A percentile compares a stretch with the other conserved stretches of the same genome.
These are phyloP conservation scores for Harpagus bidentatus DNA, from an alignment of 2,113 vertebrate genomes.

Conservation along the genomic window DNA sequence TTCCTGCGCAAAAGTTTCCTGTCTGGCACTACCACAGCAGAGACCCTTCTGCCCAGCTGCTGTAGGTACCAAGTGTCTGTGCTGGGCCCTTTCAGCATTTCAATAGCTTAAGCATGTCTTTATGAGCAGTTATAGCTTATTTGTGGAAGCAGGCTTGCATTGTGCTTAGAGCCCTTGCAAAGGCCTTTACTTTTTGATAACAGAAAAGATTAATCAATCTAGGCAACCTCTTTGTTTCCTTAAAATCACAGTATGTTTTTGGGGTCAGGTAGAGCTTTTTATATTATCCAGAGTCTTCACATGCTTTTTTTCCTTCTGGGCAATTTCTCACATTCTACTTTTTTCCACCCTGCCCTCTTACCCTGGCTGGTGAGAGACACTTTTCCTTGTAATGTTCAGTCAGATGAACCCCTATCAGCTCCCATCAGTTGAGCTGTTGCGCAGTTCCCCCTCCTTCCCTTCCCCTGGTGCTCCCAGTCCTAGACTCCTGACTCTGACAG, in stretches of 20 bases:
- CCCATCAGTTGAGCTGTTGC: neutral
- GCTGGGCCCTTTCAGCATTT: neutral
- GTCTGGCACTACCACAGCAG: neutral
- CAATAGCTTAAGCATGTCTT: neutral
- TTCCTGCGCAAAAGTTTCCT: neutral
- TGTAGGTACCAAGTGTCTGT: neutral
- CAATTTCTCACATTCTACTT: neutral
- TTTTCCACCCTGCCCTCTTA: neutral
- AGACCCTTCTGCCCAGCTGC: neutral
- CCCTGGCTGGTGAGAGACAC: neutral
- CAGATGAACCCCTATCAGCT: neutral
- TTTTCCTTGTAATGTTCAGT: neutral
- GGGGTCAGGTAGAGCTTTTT: neutral
- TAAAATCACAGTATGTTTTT: neutral
- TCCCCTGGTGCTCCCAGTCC: neutral
- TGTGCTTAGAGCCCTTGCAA: neutral
- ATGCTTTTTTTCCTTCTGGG: neutral
- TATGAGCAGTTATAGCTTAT: neutral
- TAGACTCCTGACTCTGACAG: neutral
- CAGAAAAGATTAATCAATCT: neutral
- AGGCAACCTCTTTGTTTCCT: neutral
- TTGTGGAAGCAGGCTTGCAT: neutral
- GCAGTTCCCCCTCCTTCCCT: neutral
- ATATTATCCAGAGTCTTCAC: neutral
- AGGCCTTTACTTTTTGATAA: neutral